Evolutionary conservation across 2,113 vertebrate species (phyloP).

Genomic region (Aspidoscelis tigris): DNA sequence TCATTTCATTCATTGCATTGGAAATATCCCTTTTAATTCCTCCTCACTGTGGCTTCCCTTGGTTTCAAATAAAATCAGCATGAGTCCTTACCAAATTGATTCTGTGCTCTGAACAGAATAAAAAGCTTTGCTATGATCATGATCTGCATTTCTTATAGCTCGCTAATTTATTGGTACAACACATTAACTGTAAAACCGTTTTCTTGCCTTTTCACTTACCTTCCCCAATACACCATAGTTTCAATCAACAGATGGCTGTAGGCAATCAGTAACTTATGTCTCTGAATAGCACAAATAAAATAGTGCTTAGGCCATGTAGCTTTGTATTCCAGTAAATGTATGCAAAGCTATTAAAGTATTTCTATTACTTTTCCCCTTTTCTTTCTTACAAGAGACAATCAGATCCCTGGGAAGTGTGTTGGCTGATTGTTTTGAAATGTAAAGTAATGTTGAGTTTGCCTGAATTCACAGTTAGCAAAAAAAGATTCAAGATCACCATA

Average conservation of each 20-base stretch:
- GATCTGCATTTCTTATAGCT: constrained; percentile 9
- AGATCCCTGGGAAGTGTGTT: constrained; percentile 39
- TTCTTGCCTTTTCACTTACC: background rate
- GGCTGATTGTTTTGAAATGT: constrained; percentile 10
- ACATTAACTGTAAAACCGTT: background rate
- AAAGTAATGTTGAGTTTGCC: constrained; percentile 33
- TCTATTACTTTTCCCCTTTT: constrained; percentile 22
- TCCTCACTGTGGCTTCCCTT: constrained; percentile 12
- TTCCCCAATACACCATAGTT: constrained; percentile 3
- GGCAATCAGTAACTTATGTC: background rate
- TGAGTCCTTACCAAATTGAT: background rate
- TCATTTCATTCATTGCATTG: background rate
- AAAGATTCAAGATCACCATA: too few relatives aligned
- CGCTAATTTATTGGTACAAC: constrained; percentile 7
- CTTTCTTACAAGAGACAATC: constrained; percentile 38
- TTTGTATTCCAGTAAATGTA: background rate
- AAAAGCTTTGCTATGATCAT: constrained; percentile 12
- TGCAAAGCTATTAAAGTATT: background rate
- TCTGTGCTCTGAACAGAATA: background rate
- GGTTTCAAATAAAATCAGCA: constrained; percentile 6
- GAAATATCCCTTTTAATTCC: background rate
- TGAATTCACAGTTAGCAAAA: too few relatives aligned
- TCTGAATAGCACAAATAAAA: accelerated
- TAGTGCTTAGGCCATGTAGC: constrained; percentile 5
- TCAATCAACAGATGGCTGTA: constrained; percentile 7